phyloP scores from a whole-genome alignment of 1,140 invertebrate species.

The Eueides isabella region DNA sequence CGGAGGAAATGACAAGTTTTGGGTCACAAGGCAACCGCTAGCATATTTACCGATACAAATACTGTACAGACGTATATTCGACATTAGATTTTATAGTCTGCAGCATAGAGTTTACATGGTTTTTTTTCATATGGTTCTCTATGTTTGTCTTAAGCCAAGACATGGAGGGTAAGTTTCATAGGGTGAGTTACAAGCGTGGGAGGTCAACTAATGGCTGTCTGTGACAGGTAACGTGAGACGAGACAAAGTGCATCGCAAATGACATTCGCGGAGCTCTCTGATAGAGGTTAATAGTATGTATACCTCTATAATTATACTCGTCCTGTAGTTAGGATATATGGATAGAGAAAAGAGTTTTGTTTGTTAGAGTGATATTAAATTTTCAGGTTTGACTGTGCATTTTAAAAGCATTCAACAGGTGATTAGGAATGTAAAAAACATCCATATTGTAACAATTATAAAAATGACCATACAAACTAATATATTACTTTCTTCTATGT shows the following conservation, averaged over 20 bases:
- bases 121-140: slow-evolving; percentile 34
- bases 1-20: slow-evolving; percentile 76
- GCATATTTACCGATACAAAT: slow-evolving; percentile 33
- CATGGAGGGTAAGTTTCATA: slow-evolving; percentile 69
- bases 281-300: slow-evolving; percentile 64
- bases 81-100: slow-evolving; percentile 44
- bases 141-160: slow-evolving; percentile 51
- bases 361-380: background rate
- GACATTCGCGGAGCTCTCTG: slow-evolving; percentile 58
- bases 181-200: slow-evolving; percentile 67
- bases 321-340: background rate
- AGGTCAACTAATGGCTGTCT: slow-evolving; percentile 76
- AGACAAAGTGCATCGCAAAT: slow-evolving; percentile 78
- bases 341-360: background rate
- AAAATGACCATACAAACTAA: background rate
- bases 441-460: no score
- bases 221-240: slow-evolving; percentile 77
- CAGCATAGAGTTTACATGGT: slow-evolving; percentile 16
- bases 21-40: slow-evolving; percentile 55
- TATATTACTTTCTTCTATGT: background rate
- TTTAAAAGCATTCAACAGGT: no score
- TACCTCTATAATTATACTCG: slow-evolving; percentile 33
- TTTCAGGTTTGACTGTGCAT: background rate
- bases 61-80: background rate
- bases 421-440: no score